These are phyloP conservation scores for Phylloscopus collybita DNA, from an alignment of 2,797 vertebrate species.

Conservation along the genomic window DNA sequence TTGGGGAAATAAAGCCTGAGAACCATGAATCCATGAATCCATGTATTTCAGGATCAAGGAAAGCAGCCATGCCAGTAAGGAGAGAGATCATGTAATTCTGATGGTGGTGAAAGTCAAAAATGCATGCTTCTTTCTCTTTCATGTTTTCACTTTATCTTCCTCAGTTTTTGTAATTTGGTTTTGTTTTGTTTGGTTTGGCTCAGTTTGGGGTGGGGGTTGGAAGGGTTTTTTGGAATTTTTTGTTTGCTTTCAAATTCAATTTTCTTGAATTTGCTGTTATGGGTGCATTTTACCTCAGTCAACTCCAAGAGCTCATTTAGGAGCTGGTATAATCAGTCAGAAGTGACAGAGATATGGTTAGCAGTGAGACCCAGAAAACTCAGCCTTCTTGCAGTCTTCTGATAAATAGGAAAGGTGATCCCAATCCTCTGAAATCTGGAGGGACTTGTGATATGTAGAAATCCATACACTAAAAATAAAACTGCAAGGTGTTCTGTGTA, in stretches of 20 bases:
- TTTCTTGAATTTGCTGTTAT: not conserved
- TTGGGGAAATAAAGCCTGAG: not conserved
- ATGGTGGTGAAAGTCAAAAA: not conserved
- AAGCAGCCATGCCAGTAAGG: not conserved
- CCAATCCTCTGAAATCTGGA: not conserved
- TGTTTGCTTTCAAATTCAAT: not conserved
- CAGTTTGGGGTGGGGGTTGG: fast-evolving
- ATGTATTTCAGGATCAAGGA: not conserved
- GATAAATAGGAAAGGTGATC: not conserved
- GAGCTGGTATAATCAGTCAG: not conserved
- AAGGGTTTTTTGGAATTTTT: not conserved
- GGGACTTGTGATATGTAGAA: not conserved
- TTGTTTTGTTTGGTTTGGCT: not conserved
- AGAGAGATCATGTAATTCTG: not conserved
- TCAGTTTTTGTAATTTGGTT: not conserved
- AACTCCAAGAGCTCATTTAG: not conserved
- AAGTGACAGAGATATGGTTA: not conserved
- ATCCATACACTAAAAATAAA: not conserved
- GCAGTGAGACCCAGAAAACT: not conserved
- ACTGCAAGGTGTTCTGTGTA: not conserved
- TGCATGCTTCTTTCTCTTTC: fast-evolving
- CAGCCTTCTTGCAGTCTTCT: not conserved
- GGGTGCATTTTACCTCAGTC: not conserved
- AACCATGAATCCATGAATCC: not conserved
- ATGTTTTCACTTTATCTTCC: not conserved